Base-by-base conservation (phyloP, 2,113 vertebrate species). In the Chloebia gouldiae region DNA sequence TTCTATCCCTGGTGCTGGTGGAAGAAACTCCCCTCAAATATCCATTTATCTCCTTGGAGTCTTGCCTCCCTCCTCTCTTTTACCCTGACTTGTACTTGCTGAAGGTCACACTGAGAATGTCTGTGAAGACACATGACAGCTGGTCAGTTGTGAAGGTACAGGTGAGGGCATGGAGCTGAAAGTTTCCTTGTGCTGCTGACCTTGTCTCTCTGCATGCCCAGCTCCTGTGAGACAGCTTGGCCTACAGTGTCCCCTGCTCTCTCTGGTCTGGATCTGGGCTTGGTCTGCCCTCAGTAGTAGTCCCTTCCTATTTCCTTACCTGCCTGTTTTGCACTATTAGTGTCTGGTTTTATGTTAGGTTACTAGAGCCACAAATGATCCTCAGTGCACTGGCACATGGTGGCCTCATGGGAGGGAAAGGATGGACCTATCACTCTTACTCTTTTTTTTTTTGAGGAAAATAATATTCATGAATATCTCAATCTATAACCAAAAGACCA, bases 181-280 rank as follows among this genome's bases (percentile, higher is more conserved):
- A 45, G 10, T 13, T 19, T 44, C 19, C 28, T 8, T 2, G 12
- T 66, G 20, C 39, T 4, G 3, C 24, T 44, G 27, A 11, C 19
- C 19, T 87, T 44, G 28, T 4, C 22, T 49, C 53, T 1, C 0
- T 59, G 16, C 9, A 14, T 18, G 7, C 15, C 39, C 9, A 19
- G 4, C 7, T 45, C 13, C 33, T 17, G 19, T 9, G 19, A 31
- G 8, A 23, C 10, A 53, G 4, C 13, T 25, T 63, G 12, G 25
- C 12, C 4, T 1, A 0, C 0, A 0, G 13, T 31, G 10, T 31
- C 5, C 13, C 3, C 19, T 1, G 1, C 8, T 39, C 19, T 31
- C 18, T 56, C 37, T 20, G 27, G 40, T 23, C 10, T 15, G 18
- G 8, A 49, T 31, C 11, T 28, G 35, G 39, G 9, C n/a, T 57